phyloP scores from a whole-genome alignment of 2,888 invertebrate genomes.

The Drosophila ezoana region DNA sequence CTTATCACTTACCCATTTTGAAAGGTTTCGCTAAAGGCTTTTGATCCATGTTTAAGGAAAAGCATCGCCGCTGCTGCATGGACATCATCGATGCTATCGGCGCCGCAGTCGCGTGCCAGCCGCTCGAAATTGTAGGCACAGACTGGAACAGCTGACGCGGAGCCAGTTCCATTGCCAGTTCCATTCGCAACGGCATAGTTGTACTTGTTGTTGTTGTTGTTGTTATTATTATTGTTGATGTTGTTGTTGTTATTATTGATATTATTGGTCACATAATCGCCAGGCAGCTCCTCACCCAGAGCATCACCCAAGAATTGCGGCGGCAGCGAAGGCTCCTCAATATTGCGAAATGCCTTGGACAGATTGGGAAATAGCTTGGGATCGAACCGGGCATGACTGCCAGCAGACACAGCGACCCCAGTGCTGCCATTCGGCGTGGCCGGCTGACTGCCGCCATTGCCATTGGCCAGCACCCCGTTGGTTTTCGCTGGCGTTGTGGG shows the following conservation, averaged over 20 bases:
- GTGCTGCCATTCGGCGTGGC: conserved; percentile 38
- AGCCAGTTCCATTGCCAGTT: conserved; percentile 3
- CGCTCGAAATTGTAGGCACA: conserved; percentile 82
- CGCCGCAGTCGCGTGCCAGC: conserved; percentile 84
- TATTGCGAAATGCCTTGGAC: conserved; percentile 86
- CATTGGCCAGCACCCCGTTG: conserved; percentile 51
- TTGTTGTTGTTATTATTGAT: conserved; percentile 12
- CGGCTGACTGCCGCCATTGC: conserved; percentile 40
- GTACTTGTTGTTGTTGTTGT: conserved; percentile 43
- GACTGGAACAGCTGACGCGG: conserved; percentile 13
- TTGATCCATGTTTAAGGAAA: conserved; percentile 93
- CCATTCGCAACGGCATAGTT: conserved; percentile 31
- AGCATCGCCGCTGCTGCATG: conserved; percentile 95
- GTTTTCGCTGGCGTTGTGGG: conserved; percentile 50
- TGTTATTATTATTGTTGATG: conserved; percentile 40
- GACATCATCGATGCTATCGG: conserved; percentile 90
- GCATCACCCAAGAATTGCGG: conserved; percentile 48
- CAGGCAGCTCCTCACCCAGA: conserved; percentile 78
- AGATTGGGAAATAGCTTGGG: conserved; percentile 93
- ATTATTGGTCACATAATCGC: conserved; percentile 74
- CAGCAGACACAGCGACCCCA: conserved; percentile 37
- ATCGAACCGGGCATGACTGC: conserved; percentile 86
- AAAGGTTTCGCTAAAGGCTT: conserved; percentile 86
- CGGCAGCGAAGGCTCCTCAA: conserved; percentile 57
- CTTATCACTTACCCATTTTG: conserved; percentile 82